These are phyloP conservation scores for Lasiurus borealis DNA, from an alignment of 2,113 vertebrate genomes.

Conservation along the genomic window DNA sequence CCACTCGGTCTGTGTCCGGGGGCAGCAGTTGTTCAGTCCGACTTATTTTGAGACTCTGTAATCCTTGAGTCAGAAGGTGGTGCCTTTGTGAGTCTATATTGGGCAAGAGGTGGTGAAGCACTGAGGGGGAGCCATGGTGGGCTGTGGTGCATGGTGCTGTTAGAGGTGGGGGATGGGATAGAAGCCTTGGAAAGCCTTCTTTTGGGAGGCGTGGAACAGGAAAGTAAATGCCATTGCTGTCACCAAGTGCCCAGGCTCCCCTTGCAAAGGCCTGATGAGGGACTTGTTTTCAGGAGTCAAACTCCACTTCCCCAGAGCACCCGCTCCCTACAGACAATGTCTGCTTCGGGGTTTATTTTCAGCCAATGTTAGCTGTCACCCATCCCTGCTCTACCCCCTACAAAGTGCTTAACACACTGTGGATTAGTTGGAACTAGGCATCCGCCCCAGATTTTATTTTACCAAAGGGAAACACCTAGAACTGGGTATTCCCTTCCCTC, in stretches of 20 bases:
- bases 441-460: conserved; percentile 75
- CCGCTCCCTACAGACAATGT: conserved; percentile 77
- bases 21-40: conserved; percentile 83
- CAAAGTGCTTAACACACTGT: conserved; percentile 65
- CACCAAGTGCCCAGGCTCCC: not conserved
- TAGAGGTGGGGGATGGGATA: not conserved
- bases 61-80: conserved; percentile 80
- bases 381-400: not conserved
- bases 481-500: not conserved
- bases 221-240: not conserved
- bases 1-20: conserved; percentile 81
- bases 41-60: conserved; percentile 88
- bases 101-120: conserved; percentile 73
- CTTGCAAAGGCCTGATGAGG: not conserved
- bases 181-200: not conserved
- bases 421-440: conserved; percentile 77
- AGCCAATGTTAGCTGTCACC: conserved; percentile 56
- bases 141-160: not conserved
- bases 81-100: conserved; percentile 80
- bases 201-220: not conserved
- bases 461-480: conserved; percentile 67
- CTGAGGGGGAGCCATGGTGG: not conserved
- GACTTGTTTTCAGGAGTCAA: conserved; percentile 59
- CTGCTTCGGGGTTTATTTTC: conserved; percentile 82
- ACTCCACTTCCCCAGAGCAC: conserved; percentile 61